Conservation (phyloP, 2,888 invertebrate genomes). For the Gymnocheta viridis region DNA sequence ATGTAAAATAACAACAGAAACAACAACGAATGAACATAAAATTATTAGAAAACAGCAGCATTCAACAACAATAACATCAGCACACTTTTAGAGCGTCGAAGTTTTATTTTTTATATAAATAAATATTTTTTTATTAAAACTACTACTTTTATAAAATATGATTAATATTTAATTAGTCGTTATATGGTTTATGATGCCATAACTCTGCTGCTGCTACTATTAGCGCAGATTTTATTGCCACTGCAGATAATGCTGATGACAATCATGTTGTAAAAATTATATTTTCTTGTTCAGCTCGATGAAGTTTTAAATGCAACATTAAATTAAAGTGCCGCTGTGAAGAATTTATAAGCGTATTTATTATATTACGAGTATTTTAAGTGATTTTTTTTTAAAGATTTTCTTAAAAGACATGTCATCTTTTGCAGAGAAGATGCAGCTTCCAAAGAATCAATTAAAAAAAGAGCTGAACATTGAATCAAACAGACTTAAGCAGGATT, state of each 20-base stretch:
- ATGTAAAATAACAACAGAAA: neutral
- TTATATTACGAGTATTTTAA: neutral
- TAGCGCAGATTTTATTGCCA: neutral
- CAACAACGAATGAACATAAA: neutral
- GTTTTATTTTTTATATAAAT: neutral
- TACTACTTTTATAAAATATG: neutral
- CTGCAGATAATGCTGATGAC: neutral
- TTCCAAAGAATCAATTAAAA: too few relatives aligned
- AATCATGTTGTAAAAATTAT: neutral
- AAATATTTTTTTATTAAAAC: neutral
- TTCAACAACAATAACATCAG: neutral
- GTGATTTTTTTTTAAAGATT: neutral
- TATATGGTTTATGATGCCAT: conserved; percentile 8
- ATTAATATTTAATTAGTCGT: conserved; percentile 5
- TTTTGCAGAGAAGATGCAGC: too few relatives aligned
- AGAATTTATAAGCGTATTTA: neutral
- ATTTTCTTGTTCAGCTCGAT: neutral
- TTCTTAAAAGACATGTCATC: too few relatives aligned
- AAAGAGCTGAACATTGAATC: too few relatives aligned
- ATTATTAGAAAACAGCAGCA: neutral
- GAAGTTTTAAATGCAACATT: neutral
- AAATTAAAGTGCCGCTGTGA: neutral
- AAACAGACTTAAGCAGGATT: too few relatives aligned
- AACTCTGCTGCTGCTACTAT: neutral
- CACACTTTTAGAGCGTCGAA: neutral